Base-by-base conservation (phyloP, 1,140 invertebrate species). In the Hycleus phaleratus region DNA sequence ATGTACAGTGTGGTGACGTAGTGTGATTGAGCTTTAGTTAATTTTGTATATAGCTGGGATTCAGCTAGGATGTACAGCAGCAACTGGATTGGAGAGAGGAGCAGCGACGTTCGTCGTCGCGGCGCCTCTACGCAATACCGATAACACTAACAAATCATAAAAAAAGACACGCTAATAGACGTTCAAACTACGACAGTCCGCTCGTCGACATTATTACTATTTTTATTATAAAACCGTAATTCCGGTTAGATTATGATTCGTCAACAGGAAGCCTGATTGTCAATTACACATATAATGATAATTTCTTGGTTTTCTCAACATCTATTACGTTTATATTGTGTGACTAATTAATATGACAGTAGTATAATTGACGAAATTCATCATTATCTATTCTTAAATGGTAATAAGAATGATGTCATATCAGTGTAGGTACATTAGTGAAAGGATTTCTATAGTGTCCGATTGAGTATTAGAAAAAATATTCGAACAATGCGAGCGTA, bases 1-100 rank as follows among this genome's bases (percentile, higher is more conserved):
- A 32, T 32, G 7, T 32, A 32, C 1, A 32, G 32, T 32, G 4
- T 32, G 32, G 42, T 61, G 56, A 61, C 61, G 61, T 60, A 54
- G 40, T 45, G 32, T 59, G 56, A 62, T 62, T 44, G 50, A 62
- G 62, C 59, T 64, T 64, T 47, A 61, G 62, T 64, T 64, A 64
- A 64, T 64, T 64, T 64, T 64, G 57, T 64, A 64, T 59, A 61
- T 64, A 64, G 61, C 62, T 56, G 62, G 62, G 62, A 58, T 51
- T 59, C 44, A 38, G 49, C 6, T 39, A 59, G 39, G 43, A 49
- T 11, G 47, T 39, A 49, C 45, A 11, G 32, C 32, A 32, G n/a
- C 43, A 4, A 54, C 43, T 54, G 43, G 18, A 24, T 24, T 26
- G 18, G 45, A 46, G 45, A 24, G 43, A 43, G 50, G 50, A 32